Evolutionary conservation across 2,888 invertebrate genomes (phyloP).

Genomic region (Dynastes grantii): DNA sequence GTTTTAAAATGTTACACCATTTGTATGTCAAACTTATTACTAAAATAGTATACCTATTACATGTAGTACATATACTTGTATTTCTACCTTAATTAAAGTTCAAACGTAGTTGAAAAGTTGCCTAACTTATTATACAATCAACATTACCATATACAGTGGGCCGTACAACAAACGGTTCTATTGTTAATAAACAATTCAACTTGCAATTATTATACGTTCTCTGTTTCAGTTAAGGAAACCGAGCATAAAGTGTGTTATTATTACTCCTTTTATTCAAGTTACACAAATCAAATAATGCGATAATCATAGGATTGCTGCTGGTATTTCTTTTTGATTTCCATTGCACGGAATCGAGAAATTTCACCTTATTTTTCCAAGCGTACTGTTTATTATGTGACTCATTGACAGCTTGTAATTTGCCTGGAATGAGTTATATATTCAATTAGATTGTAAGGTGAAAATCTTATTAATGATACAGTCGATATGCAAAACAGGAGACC

Average conservation of each 20-base stretch:
- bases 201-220: constrained; percentile 17
- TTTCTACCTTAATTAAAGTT: constrained; percentile 11
- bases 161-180: constrained; percentile 1
- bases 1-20: not conserved
- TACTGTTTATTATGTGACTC: not conserved
- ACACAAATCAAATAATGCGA: constrained; percentile 19
- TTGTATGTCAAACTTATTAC: constrained; percentile 10
- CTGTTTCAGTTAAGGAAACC: constrained; percentile 9
- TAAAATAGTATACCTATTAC: not conserved
- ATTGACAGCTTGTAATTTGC: constrained; percentile 1
- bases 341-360: constrained; percentile 3
- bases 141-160: constrained; percentile 18
- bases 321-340: not conserved
- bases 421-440: not conserved
- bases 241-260: constrained; percentile 5
- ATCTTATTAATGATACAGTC: not conserved
- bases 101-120: constrained; percentile 5
- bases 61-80: not conserved
- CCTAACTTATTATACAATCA: constrained; percentile 18
- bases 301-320: constrained; percentile 4
- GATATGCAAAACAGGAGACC: not conserved
- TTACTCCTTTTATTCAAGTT: constrained; percentile 10
- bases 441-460: not conserved
- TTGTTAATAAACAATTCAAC: constrained; percentile 2
- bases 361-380: not conserved